Evolutionary conservation across 2,797 vertebrate species (phyloP).

Genomic region (Phaenicophaeus curvirostris): DNA sequence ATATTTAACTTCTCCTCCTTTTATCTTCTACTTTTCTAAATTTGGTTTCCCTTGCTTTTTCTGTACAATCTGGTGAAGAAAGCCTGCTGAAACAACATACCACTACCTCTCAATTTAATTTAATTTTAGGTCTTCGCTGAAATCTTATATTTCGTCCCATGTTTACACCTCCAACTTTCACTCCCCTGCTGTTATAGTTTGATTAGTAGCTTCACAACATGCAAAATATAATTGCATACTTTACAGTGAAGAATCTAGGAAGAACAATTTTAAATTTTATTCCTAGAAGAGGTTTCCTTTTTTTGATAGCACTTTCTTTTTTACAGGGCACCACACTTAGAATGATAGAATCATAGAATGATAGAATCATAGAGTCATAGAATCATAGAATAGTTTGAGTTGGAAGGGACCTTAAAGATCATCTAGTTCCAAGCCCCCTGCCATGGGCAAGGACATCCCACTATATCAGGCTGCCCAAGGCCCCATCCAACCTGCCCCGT

Average conservation of each 20-base stretch:
- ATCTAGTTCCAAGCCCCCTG: too few relatives aligned
- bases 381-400: too few relatives aligned
- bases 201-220: conserved; percentile 8
- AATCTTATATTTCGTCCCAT: not conserved
- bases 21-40: not conserved
- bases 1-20: not conserved
- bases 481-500: too few relatives aligned
- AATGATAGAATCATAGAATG: too few relatives aligned
- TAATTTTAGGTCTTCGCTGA: not conserved
- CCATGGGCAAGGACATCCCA: too few relatives aligned
- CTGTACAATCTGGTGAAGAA: conserved; percentile 7
- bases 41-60: not conserved
- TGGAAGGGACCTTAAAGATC: too few relatives aligned
- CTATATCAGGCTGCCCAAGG: too few relatives aligned
- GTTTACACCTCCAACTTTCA: not conserved
- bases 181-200: not conserved
- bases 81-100: not conserved
- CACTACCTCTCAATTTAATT: not conserved
- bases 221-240: not conserved
- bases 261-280: not conserved
- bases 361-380: too few relatives aligned
- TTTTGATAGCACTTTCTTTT: not conserved
- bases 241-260: not conserved
- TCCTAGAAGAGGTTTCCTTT: not conserved
- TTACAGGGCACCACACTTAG: not conserved